phyloP scores from a whole-genome alignment of 1,140 invertebrate species.

The Trissolcus basalis region DNA sequence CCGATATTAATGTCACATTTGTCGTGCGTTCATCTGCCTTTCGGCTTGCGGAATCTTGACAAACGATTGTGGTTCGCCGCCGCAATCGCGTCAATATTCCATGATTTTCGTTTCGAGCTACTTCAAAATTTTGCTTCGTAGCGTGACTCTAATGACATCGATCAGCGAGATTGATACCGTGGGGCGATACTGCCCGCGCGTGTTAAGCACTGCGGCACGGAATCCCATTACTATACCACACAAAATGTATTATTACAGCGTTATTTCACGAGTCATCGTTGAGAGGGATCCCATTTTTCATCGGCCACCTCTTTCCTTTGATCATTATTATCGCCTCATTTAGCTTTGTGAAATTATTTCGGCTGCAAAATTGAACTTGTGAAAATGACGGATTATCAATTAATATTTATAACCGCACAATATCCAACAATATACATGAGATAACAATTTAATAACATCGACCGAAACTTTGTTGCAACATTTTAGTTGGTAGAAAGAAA shows the following conservation, averaged over 20 bases:
- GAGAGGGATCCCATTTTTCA: slow-evolving; percentile 19
- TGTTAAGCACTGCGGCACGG: slow-evolving; percentile 35
- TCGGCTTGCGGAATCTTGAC: slow-evolving; percentile 40
- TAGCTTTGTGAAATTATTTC: slow-evolving; percentile 1
- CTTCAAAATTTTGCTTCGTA: slow-evolving; percentile 49
- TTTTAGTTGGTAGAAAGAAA: no score
- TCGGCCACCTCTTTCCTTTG: not conserved
- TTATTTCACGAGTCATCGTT: slow-evolving; percentile 42
- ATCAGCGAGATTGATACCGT: slow-evolving; percentile 48
- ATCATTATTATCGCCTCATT: slow-evolving; percentile 13
- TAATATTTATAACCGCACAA: slow-evolving; percentile 10
- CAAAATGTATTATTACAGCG: slow-evolving; percentile 42
- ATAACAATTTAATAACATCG: no score
- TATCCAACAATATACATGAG: no score
- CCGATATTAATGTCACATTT: slow-evolving; percentile 57
- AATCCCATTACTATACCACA: slow-evolving; percentile 35
- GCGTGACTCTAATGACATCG: slow-evolving; percentile 56
- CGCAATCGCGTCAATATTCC: slow-evolving; percentile 45
- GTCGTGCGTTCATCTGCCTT: slow-evolving; percentile 36
- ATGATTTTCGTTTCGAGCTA: slow-evolving; percentile 33
- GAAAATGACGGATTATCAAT: slow-evolving; percentile 1
- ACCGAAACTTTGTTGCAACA: no score
- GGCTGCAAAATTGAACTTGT: not conserved
- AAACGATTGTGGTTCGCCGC: slow-evolving; percentile 47
- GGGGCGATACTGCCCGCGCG: slow-evolving; percentile 32